Conservation (phyloP, 1,140 invertebrate genomes). For the Trichomalopsis sarcophagae region DNA sequence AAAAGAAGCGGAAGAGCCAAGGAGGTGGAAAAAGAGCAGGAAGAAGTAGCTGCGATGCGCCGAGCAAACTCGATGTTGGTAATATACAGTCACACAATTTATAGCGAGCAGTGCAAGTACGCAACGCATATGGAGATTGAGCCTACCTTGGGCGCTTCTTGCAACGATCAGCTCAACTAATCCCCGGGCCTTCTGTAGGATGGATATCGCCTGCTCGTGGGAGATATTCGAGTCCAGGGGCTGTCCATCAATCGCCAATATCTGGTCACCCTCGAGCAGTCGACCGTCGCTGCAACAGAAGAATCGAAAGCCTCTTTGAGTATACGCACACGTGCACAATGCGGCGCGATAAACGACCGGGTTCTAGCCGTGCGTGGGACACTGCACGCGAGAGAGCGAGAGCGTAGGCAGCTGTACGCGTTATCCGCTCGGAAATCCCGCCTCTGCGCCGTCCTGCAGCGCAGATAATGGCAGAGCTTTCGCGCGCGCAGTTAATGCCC, state of each 20-base stretch:
- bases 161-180: conserved; percentile 86
- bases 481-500: conserved; percentile 47
- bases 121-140: neutral
- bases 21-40: neutral
- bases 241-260: conserved; percentile 91
- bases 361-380: neutral
- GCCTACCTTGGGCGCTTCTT: conserved; percentile 75
- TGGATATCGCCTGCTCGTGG: conserved; percentile 89
- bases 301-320: neutral
- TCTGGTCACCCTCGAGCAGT: conserved; percentile 89
- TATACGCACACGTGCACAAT: too few relatives aligned
- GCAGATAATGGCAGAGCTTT: conserved; percentile 45
- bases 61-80: neutral
- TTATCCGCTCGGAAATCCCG: conserved; percentile 21
- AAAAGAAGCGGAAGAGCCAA: neutral
- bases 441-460: conserved; percentile 1
- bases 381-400: neutral
- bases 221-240: conserved; percentile 89
- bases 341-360: neutral
- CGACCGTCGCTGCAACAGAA: conserved; percentile 81
- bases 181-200: conserved; percentile 87
- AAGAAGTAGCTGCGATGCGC: neutral
- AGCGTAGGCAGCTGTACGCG: neutral
- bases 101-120: neutral
- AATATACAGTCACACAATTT: neutral